Evolutionary conservation across 2,113 vertebrate genomes (phyloP), one percentile per base, ranked within the genome.

Genomic region (Garra rufa): DNA sequence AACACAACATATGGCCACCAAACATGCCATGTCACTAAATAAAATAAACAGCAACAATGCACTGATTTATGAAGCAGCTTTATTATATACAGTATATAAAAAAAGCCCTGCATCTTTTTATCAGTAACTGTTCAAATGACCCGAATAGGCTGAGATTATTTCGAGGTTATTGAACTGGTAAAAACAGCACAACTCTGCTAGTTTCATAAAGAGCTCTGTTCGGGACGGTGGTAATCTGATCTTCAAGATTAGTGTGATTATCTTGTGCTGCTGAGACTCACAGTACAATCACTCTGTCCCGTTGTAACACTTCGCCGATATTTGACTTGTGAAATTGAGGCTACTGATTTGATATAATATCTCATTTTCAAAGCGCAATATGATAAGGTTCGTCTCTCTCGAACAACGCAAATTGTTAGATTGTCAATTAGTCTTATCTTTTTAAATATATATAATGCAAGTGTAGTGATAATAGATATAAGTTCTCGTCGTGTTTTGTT

Each of bases 101-200:
- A 3, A 43, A 43, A 43, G 2, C 43, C 19, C 44, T 17, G 15
- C 73, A 59, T 59, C 13, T 78, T n/a, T 26, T 7, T 26, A 26
- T 61, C 4, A 1, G 3, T 26, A 28, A 28, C 8, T 61, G n/a
- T 61, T 44, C 4, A 61, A 9, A 55, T 76, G 15, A 61, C 38
- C 41, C 15, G 70, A 71, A 71, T 44, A 78, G 26, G 38, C 14
- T 11, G 38, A 41, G 50, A 41, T 57, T n/a, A n/a, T n/a, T n/a
- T n/a, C 43, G 21, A 78, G 26, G 76, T 61, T 61, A 26, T 43
- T 44, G 15, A 61, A 78, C 76, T 44, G 11, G 21, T 63, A 86
- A 85, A 89, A 89, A 87, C 83, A 55, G 63, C 73, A 71, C 38
- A 71, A 44, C 19, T 85, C 82, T 70, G 41, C 86, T 38, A 50